A percentile compares a stretch with the other conserved stretches of the same genome.
Evolutionary conservation across 2,797 vertebrate genomes (phyloP).

Genomic region (Acanthornis magna): DNA sequence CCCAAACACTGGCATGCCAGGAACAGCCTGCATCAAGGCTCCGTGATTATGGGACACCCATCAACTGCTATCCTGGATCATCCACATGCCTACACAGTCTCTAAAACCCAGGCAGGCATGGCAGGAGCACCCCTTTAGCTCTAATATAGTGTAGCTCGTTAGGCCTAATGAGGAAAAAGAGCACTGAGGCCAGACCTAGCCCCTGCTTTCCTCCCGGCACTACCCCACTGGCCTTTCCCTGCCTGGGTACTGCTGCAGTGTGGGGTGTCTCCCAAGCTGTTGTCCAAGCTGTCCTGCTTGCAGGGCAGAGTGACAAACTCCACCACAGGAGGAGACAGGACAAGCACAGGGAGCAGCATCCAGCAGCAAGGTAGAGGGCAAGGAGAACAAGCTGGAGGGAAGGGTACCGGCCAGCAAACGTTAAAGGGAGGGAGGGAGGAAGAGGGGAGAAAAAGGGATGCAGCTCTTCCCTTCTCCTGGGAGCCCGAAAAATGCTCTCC

Average conservation of each 20-base stretch:
- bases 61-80: neutral
- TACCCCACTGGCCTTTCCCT: neutral
- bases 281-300: accelerated
- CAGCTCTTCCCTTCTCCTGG: neutral
- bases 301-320: neutral
- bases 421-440: neutral
- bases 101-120: neutral
- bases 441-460: neutral
- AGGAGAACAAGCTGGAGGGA: neutral
- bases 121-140: neutral
- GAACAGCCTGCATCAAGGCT: neutral
- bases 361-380: neutral
- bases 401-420: neutral
- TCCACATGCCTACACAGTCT: neutral
- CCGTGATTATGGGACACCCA: neutral
- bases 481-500: neutral
- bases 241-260: accelerated
- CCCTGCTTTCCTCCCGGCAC: neutral
- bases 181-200: neutral
- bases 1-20: neutral
- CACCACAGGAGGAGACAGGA: neutral
- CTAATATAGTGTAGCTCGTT: accelerated
- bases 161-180: neutral
- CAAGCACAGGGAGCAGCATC: neutral
- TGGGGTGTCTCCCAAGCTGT: neutral